phyloP scores from a whole-genome alignment of 1,140 invertebrate species.

The Acyrthosiphon pisum region DNA sequence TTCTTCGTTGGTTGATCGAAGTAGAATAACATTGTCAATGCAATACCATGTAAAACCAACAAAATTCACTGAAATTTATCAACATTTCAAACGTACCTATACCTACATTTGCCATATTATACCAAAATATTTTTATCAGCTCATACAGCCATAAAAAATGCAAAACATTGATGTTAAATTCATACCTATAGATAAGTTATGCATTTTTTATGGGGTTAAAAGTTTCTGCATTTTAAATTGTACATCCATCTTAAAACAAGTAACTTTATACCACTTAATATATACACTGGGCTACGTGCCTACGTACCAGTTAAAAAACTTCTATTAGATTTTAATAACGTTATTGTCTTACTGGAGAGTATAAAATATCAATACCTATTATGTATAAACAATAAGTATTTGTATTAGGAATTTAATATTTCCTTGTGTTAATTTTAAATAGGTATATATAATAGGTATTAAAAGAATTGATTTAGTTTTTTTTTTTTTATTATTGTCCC shows the following conservation, averaged over 20 bases:
- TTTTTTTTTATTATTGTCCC: not conserved
- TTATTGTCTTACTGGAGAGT: not conserved
- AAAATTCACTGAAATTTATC: not conserved
- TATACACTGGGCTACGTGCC: not conserved
- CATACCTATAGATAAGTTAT: not conserved
- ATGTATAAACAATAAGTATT: not conserved
- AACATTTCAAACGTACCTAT: not conserved
- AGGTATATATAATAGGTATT: too few species aligned
- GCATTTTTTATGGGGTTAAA: not conserved
- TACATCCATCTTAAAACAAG: not conserved
- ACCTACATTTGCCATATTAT: not conserved
- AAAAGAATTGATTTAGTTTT: slow-evolving; percentile 2
- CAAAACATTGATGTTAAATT: not conserved
- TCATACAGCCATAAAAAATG: not conserved
- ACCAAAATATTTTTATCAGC: not conserved
- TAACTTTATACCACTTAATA: too few species aligned
- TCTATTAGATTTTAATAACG: not conserved
- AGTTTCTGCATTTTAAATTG: not conserved
- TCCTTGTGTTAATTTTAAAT: not conserved
- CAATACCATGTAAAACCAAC: not conserved
- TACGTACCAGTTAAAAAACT: not conserved
- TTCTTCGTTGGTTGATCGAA: not conserved
- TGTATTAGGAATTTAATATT: not conserved
- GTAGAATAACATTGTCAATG: not conserved
- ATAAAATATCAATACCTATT: not conserved